Evolutionary conservation across 1,140 invertebrate species (phyloP), one percentile per base, ranked within the genome.

Genomic region (Drosophila takahashii): DNA sequence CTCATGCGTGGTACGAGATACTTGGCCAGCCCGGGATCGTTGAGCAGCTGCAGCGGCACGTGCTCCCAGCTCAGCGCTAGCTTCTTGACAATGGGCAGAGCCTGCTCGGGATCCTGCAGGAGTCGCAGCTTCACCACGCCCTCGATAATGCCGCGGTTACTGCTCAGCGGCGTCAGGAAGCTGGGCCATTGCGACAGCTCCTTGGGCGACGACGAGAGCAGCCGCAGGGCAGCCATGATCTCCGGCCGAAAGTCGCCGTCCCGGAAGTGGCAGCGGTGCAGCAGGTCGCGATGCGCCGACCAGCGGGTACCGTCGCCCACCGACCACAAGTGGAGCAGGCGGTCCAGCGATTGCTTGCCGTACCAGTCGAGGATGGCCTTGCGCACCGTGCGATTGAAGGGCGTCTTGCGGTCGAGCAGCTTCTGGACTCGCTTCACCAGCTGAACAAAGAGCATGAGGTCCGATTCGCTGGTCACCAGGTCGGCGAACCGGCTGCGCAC

Each of bases 281-380:
- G 39, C n/a, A 92, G 51, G 10, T 71, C 50, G 3, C 69, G 72
- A 44, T 92, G 90, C 18, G 18, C 42, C 11, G 54, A 13, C 61
- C 56, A 52, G 18, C 42, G 45, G 16, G 22, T 51, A 13, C 36
- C 42, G 22, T 78, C 79, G 27, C 51, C 44, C 15, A 52, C 10
- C 0, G 76, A 58, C 87, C 84, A 92, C 77, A 90, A 53, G 18
- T 79, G 57, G 5, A 83, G 51, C 39, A 92, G 32, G 0, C 41
- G 44, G 1, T 74, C 79, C 1, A 87, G 11, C 1, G 90, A 39
- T 11, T 81, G 79, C 6, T 56, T 36, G 15, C 71, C 51, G 41
- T 92, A 92, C 91, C 91, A 92, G 0, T 70, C 56, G 0, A 79
- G 42, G 0, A 92, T 48, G 4, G 90, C 91, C 50, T 91, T 92